A percentile compares a stretch with the other conserved stretches of the same genome.
Conservation (phyloP, 2,888 invertebrate species). For the Achlya flavicornis region DNA sequence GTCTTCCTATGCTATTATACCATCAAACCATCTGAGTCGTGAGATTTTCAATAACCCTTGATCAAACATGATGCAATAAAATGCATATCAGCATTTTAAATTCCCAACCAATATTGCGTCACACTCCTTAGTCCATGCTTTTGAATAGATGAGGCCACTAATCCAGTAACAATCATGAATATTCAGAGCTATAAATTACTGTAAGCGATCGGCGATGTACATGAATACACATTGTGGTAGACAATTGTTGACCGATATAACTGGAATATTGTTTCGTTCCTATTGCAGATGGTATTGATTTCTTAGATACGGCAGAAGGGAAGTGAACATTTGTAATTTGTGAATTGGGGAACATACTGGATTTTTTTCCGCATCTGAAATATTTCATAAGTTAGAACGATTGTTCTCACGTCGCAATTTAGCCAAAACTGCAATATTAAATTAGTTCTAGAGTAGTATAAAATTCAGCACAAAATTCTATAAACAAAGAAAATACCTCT, state of each 20-base stretch:
- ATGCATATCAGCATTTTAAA: background rate
- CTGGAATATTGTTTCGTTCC: slow-evolving; percentile 1
- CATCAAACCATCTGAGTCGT: too few relatives aligned
- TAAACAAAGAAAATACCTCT: slow-evolving; percentile 1
- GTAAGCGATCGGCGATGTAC: slow-evolving; percentile 14
- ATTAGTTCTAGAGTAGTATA: background rate
- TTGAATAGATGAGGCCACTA: slow-evolving; percentile 1
- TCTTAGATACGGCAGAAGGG: background rate
- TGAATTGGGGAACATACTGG: background rate
- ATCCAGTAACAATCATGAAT: slow-evolving; percentile 14
- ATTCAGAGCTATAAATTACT: slow-evolving; percentile 17
- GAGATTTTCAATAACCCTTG: too few relatives aligned
- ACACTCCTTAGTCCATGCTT: background rate
- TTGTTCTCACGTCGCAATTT: too few relatives aligned
- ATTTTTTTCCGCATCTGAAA: too few relatives aligned
- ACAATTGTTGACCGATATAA: background rate
- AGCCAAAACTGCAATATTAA: background rate
- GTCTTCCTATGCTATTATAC: too few relatives aligned
- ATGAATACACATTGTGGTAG: slow-evolving; percentile 15
- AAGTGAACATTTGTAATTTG: background rate
- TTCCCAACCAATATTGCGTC: background rate
- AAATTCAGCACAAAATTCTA: background rate
- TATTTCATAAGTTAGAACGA: too few relatives aligned
- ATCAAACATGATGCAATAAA: background rate
- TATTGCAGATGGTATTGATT: background rate